Evolutionary conservation across 1,140 invertebrate species (phyloP).

Genomic region (Spodoptera litura): DNA sequence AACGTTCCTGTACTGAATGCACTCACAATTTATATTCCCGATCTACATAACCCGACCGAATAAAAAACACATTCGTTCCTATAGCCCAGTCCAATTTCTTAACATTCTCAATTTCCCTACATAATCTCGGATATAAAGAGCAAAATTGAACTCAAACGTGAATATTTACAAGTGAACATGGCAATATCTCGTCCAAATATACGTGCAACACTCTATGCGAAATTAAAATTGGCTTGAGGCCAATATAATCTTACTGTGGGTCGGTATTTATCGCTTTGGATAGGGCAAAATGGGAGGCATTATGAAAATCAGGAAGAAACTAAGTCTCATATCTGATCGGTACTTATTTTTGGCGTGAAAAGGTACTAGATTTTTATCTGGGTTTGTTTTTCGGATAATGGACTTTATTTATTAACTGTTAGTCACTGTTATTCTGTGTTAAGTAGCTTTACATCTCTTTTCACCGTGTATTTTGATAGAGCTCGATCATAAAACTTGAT

Average conservation of each 20-base stretch:
- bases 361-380: background rate
- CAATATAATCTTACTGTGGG: conserved; percentile 70
- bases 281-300: conserved; percentile 40
- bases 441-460: background rate
- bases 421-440: background rate
- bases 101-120: conserved; percentile 35
- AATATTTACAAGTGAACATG: conserved; percentile 57
- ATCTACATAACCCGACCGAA: conserved; percentile 30
- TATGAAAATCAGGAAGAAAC: conserved; percentile 47
- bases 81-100: conserved; percentile 18
- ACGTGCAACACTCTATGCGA: conserved; percentile 66
- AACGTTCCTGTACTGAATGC: conserved; percentile 40
- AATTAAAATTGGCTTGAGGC: conserved; percentile 73
- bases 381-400: background rate
- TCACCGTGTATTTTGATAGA: too few species aligned
- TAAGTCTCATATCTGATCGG: conserved; percentile 24
- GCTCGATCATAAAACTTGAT: too few species aligned
- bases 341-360: conserved; percentile 25
- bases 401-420: background rate
- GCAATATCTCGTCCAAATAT: conserved; percentile 58
- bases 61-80: conserved; percentile 35
- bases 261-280: conserved; percentile 63
- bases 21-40: conserved; percentile 42
- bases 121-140: conserved; percentile 44
- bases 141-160: conserved; percentile 48